Evolutionary conservation across 1,140 invertebrate genomes (phyloP).

Genomic region (Colletes gigas): DNA sequence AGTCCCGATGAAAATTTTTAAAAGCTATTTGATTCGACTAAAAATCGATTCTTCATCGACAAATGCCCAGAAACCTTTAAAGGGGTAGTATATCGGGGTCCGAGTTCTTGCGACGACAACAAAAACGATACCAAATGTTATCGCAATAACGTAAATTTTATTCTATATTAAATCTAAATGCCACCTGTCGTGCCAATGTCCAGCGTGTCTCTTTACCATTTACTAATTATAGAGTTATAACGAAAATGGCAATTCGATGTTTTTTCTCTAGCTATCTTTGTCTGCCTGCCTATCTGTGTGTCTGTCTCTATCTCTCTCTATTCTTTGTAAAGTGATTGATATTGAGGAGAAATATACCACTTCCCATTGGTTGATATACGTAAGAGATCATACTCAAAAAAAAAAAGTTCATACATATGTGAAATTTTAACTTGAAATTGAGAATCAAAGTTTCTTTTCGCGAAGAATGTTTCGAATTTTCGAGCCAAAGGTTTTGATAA

Average conservation of each 20-base stretch:
- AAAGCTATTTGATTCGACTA: conserved; percentile 60
- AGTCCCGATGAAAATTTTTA: background rate
- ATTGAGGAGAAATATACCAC: conserved; percentile 8
- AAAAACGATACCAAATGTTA: conserved; percentile 82
- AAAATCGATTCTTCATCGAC: conserved; percentile 75
- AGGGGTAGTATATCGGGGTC: conserved; percentile 27
- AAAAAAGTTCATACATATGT: background rate
- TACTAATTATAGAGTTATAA: conserved; percentile 80
- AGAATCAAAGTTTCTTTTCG: background rate
- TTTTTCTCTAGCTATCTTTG: conserved; percentile 44
- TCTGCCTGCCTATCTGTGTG: conserved; percentile 14
- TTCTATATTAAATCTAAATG: conserved; percentile 82
- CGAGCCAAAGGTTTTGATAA: background rate
- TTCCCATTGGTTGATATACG: conserved; percentile 38
- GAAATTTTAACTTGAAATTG: background rate
- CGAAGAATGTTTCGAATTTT: conserved; percentile 21
- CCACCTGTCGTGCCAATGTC: conserved; percentile 82
- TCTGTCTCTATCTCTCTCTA: conserved; percentile 4
- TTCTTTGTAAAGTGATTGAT: conserved; percentile 17
- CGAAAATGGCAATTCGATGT: conserved; percentile 50
- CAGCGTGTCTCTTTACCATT: conserved; percentile 82
- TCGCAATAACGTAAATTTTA: conserved; percentile 82
- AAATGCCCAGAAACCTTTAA: conserved; percentile 49
- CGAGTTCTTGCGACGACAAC: conserved; percentile 60
- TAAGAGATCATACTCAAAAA: conserved; percentile 2